Evolutionary conservation across 2,888 invertebrate species (phyloP).

Genomic region (Lacanobia oleracea): DNA sequence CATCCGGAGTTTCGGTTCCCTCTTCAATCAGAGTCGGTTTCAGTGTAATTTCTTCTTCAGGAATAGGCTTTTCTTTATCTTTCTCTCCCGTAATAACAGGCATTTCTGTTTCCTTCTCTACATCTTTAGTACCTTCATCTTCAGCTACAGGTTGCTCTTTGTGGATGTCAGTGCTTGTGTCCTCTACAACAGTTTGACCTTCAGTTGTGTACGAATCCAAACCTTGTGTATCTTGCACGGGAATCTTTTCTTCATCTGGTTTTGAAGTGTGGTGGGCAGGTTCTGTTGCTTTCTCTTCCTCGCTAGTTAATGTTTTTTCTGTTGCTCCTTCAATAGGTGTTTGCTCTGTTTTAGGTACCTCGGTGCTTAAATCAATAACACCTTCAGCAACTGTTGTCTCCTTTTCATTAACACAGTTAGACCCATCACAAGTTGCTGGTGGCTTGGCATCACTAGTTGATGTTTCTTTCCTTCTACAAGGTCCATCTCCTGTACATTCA

Average conservation of each 20-base stretch:
- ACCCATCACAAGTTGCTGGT: slow-evolving; percentile 71
- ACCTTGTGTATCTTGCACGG: slow-evolving; percentile 33
- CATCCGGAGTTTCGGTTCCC: slow-evolving; percentile 31
- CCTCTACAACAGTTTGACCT: slow-evolving; percentile 14
- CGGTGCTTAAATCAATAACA: slow-evolving; percentile 25
- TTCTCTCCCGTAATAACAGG: slow-evolving; percentile 8
- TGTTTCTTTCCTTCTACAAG: slow-evolving; percentile 76
- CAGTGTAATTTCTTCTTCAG: slow-evolving; percentile 30
- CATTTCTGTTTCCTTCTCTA: slow-evolving; percentile 17
- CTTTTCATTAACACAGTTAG: slow-evolving; percentile 66
- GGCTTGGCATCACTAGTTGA: slow-evolving; percentile 61
- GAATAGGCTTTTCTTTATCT: slow-evolving; percentile 13
- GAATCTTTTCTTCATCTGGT: slow-evolving; percentile 6
- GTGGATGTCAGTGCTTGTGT: slow-evolving; percentile 24
- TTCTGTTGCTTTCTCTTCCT: slow-evolving; percentile 15
- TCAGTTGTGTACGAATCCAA: slow-evolving; percentile 37
- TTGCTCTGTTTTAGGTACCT: slow-evolving; percentile 35
- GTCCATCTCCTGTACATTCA: slow-evolving; percentile 74
- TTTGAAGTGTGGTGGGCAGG: slow-evolving; percentile 22
- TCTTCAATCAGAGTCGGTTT: slow-evolving; percentile 40
- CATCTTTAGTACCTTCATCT: slow-evolving; percentile 13
- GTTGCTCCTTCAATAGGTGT: slow-evolving; percentile 33
- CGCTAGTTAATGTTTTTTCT: slow-evolving; percentile 28
- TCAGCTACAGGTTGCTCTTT: slow-evolving; percentile 26
- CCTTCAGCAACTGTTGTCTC: slow-evolving; percentile 18